Percentiles rank a stretch among this genome's conserved stretches.
These are phyloP conservation scores for Misgurnus mizolepis DNA, from an alignment of 2,113 vertebrate genomes.

Conservation along the genomic window DNA sequence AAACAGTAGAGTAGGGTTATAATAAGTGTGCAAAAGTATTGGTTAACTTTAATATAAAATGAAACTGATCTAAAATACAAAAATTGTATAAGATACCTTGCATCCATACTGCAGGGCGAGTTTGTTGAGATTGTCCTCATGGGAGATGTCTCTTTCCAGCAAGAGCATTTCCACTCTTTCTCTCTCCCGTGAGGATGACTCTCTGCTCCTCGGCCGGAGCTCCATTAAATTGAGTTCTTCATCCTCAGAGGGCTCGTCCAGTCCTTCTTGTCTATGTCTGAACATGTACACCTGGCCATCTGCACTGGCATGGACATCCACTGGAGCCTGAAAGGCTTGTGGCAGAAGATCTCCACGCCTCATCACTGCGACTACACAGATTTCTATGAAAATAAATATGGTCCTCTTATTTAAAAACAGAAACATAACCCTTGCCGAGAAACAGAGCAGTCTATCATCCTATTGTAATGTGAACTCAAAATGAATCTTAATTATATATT, in stretches of 20 bases:
- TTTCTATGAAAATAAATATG: background rate
- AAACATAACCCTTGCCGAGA: background rate
- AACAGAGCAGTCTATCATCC: background rate
- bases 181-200: constrained; percentile 56
- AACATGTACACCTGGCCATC: constrained; percentile 87
- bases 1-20: constrained; percentile 29
- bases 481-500: too few relatives aligned
- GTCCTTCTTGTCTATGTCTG: constrained; percentile 64
- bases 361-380: constrained; percentile 69
- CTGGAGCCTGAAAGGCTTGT: constrained; percentile 83
- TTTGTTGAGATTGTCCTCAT: constrained; percentile 88
- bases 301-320: constrained; percentile 76
- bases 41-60: too few relatives aligned
- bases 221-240: constrained; percentile 79
- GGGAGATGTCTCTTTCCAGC: constrained; percentile 78
- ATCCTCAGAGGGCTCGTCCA: constrained; percentile 76
- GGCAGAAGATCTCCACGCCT: constrained; percentile 74
- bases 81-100: constrained; percentile 74
- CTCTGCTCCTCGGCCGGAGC: constrained; percentile 70
- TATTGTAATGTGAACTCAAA: too few relatives aligned
- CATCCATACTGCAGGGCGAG: constrained; percentile 94
- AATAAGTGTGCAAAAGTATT: background rate
- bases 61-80: background rate
- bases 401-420: too few relatives aligned
- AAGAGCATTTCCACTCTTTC: constrained; percentile 69